phyloP scores from a whole-genome alignment of 2,888 invertebrate genomes.

The Rutpela maculata region DNA sequence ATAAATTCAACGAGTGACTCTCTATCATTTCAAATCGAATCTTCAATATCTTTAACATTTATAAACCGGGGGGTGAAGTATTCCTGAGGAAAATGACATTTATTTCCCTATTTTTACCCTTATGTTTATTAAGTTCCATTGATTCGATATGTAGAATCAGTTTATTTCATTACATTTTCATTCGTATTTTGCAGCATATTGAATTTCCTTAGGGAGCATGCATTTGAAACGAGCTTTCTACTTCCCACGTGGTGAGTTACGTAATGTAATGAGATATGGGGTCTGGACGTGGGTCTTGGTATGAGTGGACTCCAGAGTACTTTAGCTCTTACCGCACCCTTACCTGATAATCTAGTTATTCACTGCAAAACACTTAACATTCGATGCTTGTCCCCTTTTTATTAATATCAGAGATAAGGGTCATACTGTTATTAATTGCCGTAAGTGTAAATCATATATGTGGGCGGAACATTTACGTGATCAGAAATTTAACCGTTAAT shows the following conservation, averaged over 20 bases:
- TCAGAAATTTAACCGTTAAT: not conserved
- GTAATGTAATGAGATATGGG: slow-evolving; percentile 63
- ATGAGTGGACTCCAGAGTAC: slow-evolving; percentile 58
- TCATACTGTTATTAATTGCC: not conserved
- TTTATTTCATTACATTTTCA: slow-evolving; percentile 70
- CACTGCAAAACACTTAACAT: slow-evolving; percentile 3
- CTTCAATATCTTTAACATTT: not conserved
- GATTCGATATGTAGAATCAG: slow-evolving; percentile 67
- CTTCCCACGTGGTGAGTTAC: slow-evolving; percentile 56
- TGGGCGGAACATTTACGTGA: not conserved
- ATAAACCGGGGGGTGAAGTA: slow-evolving; percentile 45
- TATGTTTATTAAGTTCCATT: slow-evolving; percentile 65
- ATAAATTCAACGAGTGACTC: no score
- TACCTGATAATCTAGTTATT: slow-evolving; percentile 5
- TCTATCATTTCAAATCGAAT: slow-evolving; percentile 1
- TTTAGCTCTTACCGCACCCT: slow-evolving; percentile 53
- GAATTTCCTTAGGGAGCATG: slow-evolving; percentile 67
- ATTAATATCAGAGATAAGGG: slow-evolving; percentile 5
- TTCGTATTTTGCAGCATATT: slow-evolving; percentile 65
- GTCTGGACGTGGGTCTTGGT: slow-evolving; percentile 57
- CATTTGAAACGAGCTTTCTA: slow-evolving; percentile 8
- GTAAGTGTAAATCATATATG: not conserved
- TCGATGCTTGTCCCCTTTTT: slow-evolving; percentile 1
- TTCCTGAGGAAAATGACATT: slow-evolving; percentile 50
- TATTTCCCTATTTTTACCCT: slow-evolving; percentile 55